These are phyloP conservation scores for Phengaris arion DNA, from an alignment of 2,888 invertebrate species.

Conservation along the genomic window DNA sequence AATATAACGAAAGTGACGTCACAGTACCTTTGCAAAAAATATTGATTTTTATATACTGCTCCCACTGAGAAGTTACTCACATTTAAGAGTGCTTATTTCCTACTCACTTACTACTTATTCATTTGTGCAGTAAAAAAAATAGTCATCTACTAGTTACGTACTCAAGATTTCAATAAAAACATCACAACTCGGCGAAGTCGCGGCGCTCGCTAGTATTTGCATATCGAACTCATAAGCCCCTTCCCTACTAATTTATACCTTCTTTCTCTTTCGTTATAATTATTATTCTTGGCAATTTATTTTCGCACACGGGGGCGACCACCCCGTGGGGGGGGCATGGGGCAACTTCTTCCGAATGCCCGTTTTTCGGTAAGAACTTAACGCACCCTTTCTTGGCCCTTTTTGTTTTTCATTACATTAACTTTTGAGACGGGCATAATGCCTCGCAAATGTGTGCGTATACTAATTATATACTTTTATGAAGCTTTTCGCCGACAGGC, in stretches of 20 bases:
- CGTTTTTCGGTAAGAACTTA: constrained; percentile 78
- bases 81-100: too few relatives aligned
- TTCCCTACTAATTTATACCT: constrained; percentile 80
- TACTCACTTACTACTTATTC: too few relatives aligned
- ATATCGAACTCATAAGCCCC: constrained; percentile 37
- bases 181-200: background rate
- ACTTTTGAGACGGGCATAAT: constrained; percentile 76
- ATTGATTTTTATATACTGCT: too few relatives aligned
- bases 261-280: constrained; percentile 81
- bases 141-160: background rate
- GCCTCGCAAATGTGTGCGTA: constrained; percentile 68
- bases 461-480: constrained; percentile 1
- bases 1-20: too few relatives aligned
- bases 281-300: constrained; percentile 81
- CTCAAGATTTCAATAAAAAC: background rate
- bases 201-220: background rate
- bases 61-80: too few relatives aligned
- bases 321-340: constrained; percentile 50
- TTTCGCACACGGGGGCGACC: constrained; percentile 77
- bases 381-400: constrained; percentile 80
- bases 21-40: too few relatives aligned
- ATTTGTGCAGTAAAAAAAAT: too few relatives aligned
- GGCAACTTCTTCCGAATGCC: constrained; percentile 78
- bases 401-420: constrained; percentile 81
- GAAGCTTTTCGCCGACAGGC: background rate